Percentiles rank a stretch among this genome's conserved stretches.
phyloP scores from a whole-genome alignment of 2,888 invertebrate genomes.

The Cephus runcator region DNA sequence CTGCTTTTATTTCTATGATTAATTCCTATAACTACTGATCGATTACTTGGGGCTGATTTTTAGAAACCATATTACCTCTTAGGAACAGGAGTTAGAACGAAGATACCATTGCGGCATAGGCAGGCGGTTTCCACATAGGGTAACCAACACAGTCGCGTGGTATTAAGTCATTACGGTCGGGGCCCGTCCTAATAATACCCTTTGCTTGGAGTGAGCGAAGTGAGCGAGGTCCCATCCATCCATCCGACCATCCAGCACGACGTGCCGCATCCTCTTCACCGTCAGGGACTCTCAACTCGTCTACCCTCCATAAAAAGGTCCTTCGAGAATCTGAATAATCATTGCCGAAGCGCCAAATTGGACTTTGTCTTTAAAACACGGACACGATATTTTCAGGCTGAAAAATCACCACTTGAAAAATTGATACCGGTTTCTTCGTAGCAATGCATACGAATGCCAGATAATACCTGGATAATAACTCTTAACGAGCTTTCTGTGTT shows the following conservation, averaged over 20 bases:
- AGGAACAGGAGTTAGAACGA: slow-evolving; percentile 30
- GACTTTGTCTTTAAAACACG: too few relatives aligned
- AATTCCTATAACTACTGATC: not conserved
- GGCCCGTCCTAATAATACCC: slow-evolving; percentile 57
- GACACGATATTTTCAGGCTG: too few relatives aligned
- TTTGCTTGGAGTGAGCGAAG: slow-evolving; percentile 43
- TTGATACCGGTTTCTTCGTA: too few relatives aligned
- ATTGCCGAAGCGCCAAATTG: too few relatives aligned
- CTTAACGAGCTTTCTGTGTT: too few relatives aligned
- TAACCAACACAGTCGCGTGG: slow-evolving; percentile 50
- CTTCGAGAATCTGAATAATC: too few relatives aligned
- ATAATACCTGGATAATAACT: too few relatives aligned
- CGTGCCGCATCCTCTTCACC: slow-evolving; percentile 38
- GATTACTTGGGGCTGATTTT: slow-evolving; percentile 4
- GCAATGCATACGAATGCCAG: too few relatives aligned
- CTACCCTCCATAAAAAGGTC: not conserved
- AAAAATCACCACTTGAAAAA: too few relatives aligned
- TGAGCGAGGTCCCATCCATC: slow-evolving; percentile 43
- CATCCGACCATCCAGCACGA: slow-evolving; percentile 39
- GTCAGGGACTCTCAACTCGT: slow-evolving; percentile 40
- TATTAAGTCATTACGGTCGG: slow-evolving; percentile 58
- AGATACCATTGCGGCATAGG: slow-evolving; percentile 33
- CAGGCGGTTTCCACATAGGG: slow-evolving; percentile 43
- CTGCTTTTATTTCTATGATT: too few relatives aligned
- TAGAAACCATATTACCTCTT: too few relatives aligned